phyloP scores from a whole-genome alignment of 2,888 invertebrate genomes.

The Polymixis lichenea region DNA sequence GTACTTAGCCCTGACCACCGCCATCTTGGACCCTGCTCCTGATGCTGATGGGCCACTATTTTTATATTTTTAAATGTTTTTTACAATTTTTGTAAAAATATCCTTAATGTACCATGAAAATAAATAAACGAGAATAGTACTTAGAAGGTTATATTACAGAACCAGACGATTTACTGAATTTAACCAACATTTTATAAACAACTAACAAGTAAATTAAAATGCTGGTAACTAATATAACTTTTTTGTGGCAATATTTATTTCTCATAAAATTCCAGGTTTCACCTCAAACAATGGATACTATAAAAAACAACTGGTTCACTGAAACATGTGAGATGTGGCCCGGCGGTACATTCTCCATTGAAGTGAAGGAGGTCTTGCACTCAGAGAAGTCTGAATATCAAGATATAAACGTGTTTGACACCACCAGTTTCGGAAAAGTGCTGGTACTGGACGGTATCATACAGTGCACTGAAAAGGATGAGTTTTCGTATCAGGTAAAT shows the following conservation, averaged over 20 bases:
- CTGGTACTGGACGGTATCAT: slow-evolving; percentile 98
- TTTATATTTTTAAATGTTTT: too few relatives aligned
- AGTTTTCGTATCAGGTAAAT: slow-evolving; percentile 96
- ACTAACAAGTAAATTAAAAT: background rate
- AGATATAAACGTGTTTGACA: slow-evolving; percentile 95
- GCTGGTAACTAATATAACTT: too few relatives aligned
- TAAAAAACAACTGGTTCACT: slow-evolving; percentile 97
- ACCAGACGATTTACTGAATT: background rate
- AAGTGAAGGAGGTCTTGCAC: slow-evolving; percentile 95
- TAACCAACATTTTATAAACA: background rate
- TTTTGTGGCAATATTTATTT: background rate
- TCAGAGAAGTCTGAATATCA: slow-evolving; percentile 95
- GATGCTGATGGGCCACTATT: too few relatives aligned
- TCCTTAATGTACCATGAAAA: too few relatives aligned
- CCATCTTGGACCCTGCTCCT: too few relatives aligned
- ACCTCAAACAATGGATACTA: slow-evolving; percentile 90
- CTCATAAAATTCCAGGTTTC: slow-evolving; percentile 26
- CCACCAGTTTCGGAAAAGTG: slow-evolving; percentile 95
- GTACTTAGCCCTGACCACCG: too few relatives aligned
- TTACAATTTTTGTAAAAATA: too few relatives aligned
- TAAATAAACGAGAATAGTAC: too few relatives aligned
- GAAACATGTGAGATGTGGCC: slow-evolving; percentile 98
- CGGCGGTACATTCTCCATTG: slow-evolving; percentile 96
- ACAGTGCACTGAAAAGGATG: slow-evolving; percentile 98
- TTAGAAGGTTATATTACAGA: background rate